These are phyloP conservation scores for Pangasius larnaudii DNA, from an alignment of 2,797 vertebrate genomes.

Conservation along the genomic window DNA sequence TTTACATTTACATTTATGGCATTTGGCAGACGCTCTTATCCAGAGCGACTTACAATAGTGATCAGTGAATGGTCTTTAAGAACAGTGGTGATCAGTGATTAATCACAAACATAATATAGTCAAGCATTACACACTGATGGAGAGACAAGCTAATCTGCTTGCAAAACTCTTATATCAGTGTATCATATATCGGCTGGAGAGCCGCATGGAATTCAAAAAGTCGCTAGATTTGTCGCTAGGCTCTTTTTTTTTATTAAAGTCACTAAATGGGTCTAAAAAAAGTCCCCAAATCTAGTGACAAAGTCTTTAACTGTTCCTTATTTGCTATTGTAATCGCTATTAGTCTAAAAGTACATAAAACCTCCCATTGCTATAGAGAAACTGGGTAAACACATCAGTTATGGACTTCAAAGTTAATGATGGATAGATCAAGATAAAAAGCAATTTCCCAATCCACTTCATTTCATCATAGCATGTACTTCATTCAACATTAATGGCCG, in stretches of 20 bases:
- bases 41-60: too few species aligned
- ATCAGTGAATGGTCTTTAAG: background rate
- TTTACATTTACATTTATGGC: too few species aligned
- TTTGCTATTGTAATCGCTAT: background rate
- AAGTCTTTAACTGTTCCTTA: background rate
- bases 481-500: background rate
- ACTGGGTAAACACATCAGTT: background rate
- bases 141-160: too few species aligned
- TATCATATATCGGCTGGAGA: too few species aligned
- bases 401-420: background rate
- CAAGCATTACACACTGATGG: background rate
- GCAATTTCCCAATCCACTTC: background rate
- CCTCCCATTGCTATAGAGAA: background rate
- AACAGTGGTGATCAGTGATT: background rate
- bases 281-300: too few species aligned
- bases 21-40: too few species aligned
- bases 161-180: too few species aligned
- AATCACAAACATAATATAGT: too few species aligned
- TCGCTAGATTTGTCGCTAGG: too few species aligned
- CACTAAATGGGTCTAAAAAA: too few species aligned
- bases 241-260: too few species aligned
- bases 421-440: background rate
- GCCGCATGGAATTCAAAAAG: too few species aligned
- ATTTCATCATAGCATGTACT: background rate
- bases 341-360: background rate